A percentile compares a stretch with the other conserved stretches of the same genome.
Conservation (phyloP, 1,140 invertebrate genomes). For the Cotesia vestalis region DNA sequence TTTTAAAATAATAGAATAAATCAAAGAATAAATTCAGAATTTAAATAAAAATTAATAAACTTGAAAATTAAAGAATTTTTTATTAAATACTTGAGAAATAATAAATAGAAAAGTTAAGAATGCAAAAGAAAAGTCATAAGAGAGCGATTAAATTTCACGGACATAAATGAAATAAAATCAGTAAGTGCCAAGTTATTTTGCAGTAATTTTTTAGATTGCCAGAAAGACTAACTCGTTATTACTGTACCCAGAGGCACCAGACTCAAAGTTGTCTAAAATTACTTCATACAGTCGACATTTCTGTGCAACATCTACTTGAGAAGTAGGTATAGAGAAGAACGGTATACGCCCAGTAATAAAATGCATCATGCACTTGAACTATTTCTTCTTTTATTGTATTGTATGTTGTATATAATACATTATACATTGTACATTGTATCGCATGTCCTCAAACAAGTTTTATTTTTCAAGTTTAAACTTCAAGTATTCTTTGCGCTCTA, state of each 20-base stretch:
- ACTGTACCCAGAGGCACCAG: not conserved
- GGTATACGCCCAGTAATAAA: constrained; percentile 11
- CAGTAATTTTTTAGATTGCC: not conserved
- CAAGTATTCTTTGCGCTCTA: too few relatives aligned
- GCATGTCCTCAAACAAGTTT: too few relatives aligned
- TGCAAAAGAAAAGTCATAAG: not conserved
- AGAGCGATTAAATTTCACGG: not conserved
- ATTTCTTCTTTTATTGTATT: constrained; percentile 5
- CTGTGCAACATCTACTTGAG: not conserved
- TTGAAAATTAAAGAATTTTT: constrained; percentile 12
- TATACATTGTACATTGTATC: not conserved
- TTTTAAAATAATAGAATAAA: constrained; percentile 17
- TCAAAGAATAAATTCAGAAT: too few relatives aligned
- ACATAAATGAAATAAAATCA: not conserved
- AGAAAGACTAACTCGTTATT: not conserved
- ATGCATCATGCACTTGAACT: constrained; percentile 14
- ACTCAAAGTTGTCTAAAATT: constrained; percentile 9
- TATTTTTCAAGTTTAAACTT: too few relatives aligned
- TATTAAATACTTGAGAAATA: not conserved
- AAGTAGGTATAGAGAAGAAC: not conserved
- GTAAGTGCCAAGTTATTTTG: constrained; percentile 7
- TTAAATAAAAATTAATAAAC: not conserved
- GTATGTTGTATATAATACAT: constrained; percentile 1
- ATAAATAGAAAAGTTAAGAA: not conserved
- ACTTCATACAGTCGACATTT: constrained; percentile 11